Evolutionary conservation across 2,797 vertebrate species (phyloP).

Genomic region (Phaenicophaeus curvirostris): DNA sequence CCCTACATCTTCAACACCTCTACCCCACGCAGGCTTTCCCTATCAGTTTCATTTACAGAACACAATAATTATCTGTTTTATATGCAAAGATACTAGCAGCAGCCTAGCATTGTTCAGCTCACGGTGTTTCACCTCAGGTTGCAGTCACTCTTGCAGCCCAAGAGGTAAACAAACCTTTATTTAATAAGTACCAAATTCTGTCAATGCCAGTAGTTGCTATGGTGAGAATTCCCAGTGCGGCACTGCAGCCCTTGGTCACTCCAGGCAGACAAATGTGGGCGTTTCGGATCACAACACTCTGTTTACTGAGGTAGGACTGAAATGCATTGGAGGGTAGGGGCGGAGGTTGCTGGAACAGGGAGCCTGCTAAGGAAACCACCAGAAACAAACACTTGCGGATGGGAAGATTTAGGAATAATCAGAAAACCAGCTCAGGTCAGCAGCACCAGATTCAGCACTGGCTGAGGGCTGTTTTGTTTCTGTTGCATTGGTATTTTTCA

Average conservation of each 20-base stretch:
- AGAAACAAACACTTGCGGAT: background rate
- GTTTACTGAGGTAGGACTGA: background rate
- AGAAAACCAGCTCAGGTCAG: conserved; percentile 18
- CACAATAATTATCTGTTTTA: conserved; percentile 19
- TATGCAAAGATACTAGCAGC: background rate
- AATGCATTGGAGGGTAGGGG: background rate
- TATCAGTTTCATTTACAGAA: conserved; percentile 21
- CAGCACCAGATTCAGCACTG: background rate
- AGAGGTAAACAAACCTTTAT: conserved; percentile 62
- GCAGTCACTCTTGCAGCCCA: background rate
- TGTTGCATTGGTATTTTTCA: background rate
- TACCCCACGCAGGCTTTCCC: background rate
- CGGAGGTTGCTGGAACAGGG: background rate
- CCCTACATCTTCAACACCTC: background rate
- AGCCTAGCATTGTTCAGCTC: background rate
- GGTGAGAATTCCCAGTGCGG: conserved; percentile 41
- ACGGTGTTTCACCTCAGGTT: background rate
- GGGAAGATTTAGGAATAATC: background rate
- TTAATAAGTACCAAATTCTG: conserved; percentile 52
- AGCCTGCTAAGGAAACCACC: conserved; percentile 8
- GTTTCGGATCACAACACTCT: conserved; percentile 14
- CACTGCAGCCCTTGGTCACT: conserved; percentile 44
- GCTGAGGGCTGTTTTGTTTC: background rate
- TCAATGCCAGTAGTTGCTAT: conserved; percentile 64
- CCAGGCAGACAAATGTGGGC: background rate